These are phyloP conservation scores for Cephus pygmeus DNA, from an alignment of 2,888 invertebrate species.

Conservation along the genomic window DNA sequence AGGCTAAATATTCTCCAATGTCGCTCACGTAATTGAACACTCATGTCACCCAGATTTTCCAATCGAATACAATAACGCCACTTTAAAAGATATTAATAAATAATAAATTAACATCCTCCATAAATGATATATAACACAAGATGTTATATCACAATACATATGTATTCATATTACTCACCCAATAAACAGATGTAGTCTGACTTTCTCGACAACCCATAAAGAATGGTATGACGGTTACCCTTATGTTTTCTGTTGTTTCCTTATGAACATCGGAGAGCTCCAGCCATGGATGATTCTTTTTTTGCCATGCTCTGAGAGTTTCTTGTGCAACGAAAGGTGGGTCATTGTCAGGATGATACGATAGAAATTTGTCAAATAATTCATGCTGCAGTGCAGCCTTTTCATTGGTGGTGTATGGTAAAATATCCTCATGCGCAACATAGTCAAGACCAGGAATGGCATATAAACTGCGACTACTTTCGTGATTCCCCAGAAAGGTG, in stretches of 20 bases:
- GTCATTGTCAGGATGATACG: slow-evolving; percentile 83
- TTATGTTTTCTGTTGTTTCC: slow-evolving; percentile 95
- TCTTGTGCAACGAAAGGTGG: slow-evolving; percentile 91
- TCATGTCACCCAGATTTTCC: slow-evolving; percentile 90
- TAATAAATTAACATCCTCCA: slow-evolving; percentile 9
- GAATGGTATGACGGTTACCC: slow-evolving; percentile 98
- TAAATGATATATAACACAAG: slow-evolving; percentile 1
- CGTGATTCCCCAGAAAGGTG: slow-evolving; percentile 96
- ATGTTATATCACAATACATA: neutral
- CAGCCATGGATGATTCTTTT: slow-evolving; percentile 97
- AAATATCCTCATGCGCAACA: slow-evolving; percentile 96
- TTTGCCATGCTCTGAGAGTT: slow-evolving; percentile 94
- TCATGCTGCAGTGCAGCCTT: slow-evolving; percentile 93
- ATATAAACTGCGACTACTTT: slow-evolving; percentile 93
- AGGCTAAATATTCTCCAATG: slow-evolving; percentile 98
- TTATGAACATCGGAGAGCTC: slow-evolving; percentile 96
- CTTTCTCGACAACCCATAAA: slow-evolving; percentile 96
- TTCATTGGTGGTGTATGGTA: slow-evolving; percentile 92
- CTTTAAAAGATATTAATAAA: slow-evolving; percentile 64
- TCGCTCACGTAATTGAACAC: slow-evolving; percentile 94
- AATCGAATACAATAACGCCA: slow-evolving; percentile 98
- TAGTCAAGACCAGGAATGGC: slow-evolving; percentile 98
- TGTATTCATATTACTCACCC: slow-evolving; percentile 70
- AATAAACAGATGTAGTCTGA: slow-evolving; percentile 91
- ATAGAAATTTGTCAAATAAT: slow-evolving; percentile 94